Base-by-base conservation (phyloP, 2,797 vertebrate genomes). In the Brachyalestes nurse region DNA sequence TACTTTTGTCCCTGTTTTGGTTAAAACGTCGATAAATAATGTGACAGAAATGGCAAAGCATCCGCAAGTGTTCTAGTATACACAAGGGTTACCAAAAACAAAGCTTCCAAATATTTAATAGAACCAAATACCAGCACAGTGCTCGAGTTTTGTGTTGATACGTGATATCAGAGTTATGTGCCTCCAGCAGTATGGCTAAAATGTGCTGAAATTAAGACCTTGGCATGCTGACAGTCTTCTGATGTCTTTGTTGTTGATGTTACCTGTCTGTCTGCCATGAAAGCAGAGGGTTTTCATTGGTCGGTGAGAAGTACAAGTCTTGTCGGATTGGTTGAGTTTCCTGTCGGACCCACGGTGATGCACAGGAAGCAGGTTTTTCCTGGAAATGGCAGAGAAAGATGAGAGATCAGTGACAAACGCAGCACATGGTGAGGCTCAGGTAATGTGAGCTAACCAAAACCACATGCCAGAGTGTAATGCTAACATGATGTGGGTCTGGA, bases 301-400 rank as follows among this genome's bases (percentile, higher is more conserved):
- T 53, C 40, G 34, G 13, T 34, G 51, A 65, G 38, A 49, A 61
- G 40, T 28, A 45, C 51, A 72, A 53, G 53, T 76, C 47, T 70
- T 62, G 1, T 65, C 34, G 51, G 49, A 84, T 75, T 80, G 70
- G 45, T 62, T 83, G 58, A 40, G 70, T 55, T 75, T 81, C 62
- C 60, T 79, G 60, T 65, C 47, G 65, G 83, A 75, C 83, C 60
- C 58, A 70, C 76, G 23, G 71, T 75, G 51, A 65, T 42, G 38
- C 62, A 47, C 34, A 67, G 79, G 72, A 73, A 80, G 71, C 60
- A 74, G 71, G 71, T 72, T 79, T 76, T 79, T 76, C 77, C 79
- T 83, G 79, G 66, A 82, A 83, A 79, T 77, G 45, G 66, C n/a
- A 42, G 77, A 28, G 67, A 8, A 47, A 74, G 62, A 75, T 61